Evolutionary conservation across 2,888 invertebrate species (phyloP).

Genomic region (Drosophila phalerata): DNA sequence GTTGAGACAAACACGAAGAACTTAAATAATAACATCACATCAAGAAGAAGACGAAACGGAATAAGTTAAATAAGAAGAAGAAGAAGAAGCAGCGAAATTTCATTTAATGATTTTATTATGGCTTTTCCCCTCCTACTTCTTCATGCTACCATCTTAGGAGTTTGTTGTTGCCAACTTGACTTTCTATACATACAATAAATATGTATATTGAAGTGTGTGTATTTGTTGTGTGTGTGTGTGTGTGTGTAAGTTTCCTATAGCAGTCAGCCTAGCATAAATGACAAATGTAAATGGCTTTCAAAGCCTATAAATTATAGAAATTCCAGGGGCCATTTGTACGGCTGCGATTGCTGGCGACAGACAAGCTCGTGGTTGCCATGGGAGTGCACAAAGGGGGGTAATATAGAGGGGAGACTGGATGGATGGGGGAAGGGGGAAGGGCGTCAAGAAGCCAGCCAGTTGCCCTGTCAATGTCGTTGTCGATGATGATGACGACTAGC

Average conservation of each 20-base stretch:
- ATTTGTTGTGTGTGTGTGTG: slow-evolving; percentile 8
- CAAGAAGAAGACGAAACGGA: slow-evolving; percentile 1
- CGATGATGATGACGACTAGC: slow-evolving; percentile 52
- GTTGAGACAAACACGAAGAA: slow-evolving; percentile 35
- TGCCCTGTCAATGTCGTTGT: slow-evolving; percentile 40
- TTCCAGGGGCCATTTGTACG: slow-evolving; percentile 71
- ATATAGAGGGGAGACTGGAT: neutral
- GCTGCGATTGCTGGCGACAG: slow-evolving; percentile 75
- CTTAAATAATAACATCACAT: slow-evolving; percentile 43
- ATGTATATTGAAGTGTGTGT: slow-evolving; percentile 19
- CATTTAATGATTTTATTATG: slow-evolving; percentile 70
- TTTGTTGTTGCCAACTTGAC: slow-evolving; percentile 36
- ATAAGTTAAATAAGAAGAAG: neutral
- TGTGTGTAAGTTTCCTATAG: slow-evolving; percentile 43
- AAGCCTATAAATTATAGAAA: slow-evolving; percentile 79
- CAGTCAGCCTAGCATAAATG: slow-evolving; percentile 62
- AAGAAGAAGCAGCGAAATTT: slow-evolving; percentile 37
- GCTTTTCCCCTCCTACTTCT: slow-evolving; percentile 6
- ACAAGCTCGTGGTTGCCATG: slow-evolving; percentile 38
- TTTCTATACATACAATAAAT: slow-evolving; percentile 40
- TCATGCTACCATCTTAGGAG: neutral
- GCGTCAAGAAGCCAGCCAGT: slow-evolving; percentile 31
- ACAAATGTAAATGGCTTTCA: slow-evolving; percentile 76
- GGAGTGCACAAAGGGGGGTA: neutral
- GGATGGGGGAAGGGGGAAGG: neutral